A percentile compares a stretch with the other conserved stretches of the same genome.
Conservation (phyloP, 1,140 invertebrate genomes). For the Leptestheria dahalacensis region DNA sequence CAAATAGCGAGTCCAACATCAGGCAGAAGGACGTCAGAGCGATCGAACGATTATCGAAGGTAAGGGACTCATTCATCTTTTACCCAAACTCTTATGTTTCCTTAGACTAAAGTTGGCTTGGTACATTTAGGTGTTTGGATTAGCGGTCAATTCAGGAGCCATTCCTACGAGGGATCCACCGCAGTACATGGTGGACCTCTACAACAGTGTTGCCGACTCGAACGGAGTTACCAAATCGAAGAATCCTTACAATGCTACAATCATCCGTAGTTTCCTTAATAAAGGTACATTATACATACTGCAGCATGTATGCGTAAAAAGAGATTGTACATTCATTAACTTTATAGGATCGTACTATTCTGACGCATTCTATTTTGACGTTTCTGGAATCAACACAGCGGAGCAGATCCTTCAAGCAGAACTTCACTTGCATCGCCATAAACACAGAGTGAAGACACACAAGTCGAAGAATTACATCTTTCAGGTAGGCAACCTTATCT, state of each 20-base stretch:
- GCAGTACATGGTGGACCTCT: conserved; percentile 45
- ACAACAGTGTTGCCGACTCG: conserved; percentile 37
- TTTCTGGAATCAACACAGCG: conserved; percentile 30
- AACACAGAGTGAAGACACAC: conserved; percentile 26
- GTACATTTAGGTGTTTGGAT: conserved; percentile 22
- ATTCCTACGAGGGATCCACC: conserved; percentile 28
- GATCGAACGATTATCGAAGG: neutral
- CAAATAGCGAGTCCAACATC: neutral
- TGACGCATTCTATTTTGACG: conserved; percentile 32
- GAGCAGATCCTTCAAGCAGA: conserved; percentile 42
- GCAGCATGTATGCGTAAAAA: neutral
- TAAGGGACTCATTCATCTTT: neutral
- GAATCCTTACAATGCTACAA: conserved; percentile 40
- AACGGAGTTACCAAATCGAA: conserved; percentile 33
- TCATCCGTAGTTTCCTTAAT: conserved; percentile 41
- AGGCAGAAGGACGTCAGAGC: neutral
- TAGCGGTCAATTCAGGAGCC: conserved; percentile 18
- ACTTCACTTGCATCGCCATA: conserved; percentile 36
- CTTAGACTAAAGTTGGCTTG: too few species aligned
- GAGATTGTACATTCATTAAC: neutral
- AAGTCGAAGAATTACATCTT: conserved; percentile 4
- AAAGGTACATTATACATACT: conserved; percentile 28
- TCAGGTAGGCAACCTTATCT: neutral
- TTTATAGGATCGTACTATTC: conserved; percentile 23
- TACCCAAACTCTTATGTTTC: conserved; percentile 17